Evolutionary conservation across 2,888 invertebrate genomes (phyloP).

Genomic region (Tanytarsus gracilentus): DNA sequence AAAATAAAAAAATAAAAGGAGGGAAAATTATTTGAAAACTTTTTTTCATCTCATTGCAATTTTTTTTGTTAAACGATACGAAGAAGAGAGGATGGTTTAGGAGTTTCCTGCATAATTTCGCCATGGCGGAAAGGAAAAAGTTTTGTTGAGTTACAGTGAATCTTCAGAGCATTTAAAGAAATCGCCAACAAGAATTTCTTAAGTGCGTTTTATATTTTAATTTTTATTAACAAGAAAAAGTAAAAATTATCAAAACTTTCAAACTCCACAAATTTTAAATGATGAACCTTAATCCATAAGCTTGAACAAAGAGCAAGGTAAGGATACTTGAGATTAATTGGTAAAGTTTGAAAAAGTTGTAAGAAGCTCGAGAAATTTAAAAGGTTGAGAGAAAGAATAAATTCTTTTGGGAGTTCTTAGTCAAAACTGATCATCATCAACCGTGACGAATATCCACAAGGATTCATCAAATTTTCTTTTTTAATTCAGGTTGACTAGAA

Average conservation of each 20-base stretch:
- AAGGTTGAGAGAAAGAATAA: too few species aligned
- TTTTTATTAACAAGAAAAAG: too few species aligned
- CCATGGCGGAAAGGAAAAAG: not conserved
- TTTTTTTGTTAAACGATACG: not conserved
- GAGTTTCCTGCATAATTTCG: slow-evolving; percentile 3
- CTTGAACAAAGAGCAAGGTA: not conserved
- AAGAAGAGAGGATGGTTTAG: not conserved
- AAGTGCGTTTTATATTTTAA: too few species aligned
- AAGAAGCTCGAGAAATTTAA: too few species aligned
- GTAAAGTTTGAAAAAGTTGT: not conserved
- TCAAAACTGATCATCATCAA: too few species aligned
- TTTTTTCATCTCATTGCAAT: not conserved
- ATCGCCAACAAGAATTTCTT: too few species aligned
- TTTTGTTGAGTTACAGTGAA: not conserved
- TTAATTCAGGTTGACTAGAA: too few species aligned
- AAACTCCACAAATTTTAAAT: not conserved
- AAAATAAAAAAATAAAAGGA: slow-evolving; percentile 4
- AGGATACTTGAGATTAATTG: slow-evolving; percentile 6
- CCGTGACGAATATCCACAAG: too few species aligned
- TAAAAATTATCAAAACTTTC: not conserved
- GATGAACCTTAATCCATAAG: not conserved
- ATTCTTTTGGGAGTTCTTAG: too few species aligned
- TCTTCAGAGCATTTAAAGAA: not conserved
- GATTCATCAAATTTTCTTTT: too few species aligned
- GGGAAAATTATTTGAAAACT: slow-evolving; percentile 3